Evolutionary conservation across 2,888 invertebrate genomes (phyloP), one percentile per base, ranked within the genome.

Genomic region (Cheilosia variabilis): DNA sequence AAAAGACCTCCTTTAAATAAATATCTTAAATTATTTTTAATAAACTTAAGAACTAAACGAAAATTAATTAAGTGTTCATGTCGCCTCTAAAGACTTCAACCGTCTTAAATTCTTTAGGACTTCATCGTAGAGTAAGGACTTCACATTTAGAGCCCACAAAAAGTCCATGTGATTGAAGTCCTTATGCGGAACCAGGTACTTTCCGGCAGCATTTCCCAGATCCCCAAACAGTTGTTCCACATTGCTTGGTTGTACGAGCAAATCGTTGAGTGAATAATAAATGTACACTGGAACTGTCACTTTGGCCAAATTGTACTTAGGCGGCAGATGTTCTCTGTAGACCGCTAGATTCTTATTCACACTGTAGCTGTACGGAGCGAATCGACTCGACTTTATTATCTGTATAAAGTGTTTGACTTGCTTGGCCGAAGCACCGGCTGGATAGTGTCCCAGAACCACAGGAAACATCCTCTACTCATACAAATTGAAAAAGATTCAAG

Each of bases 101-200:
- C 73, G 73, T 10, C 6, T 24, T 3, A 86, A 52, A 52, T 86
- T 86, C 27, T 52, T 81, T 4, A 86, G 24, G 9, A 86, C 71
- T 37, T 86, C 86, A 37, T 63, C 62, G 88, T 95, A 95, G 5
- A 96, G 89, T 31, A 93, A 88, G 13, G 90, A 90, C 13, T 93
- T 92, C 0, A 94, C 94, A 86, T 94, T 93, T 10, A 91, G 91
- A 0, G 94, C 95, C 93, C 94, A 95, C 55, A 95, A 88, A 87
- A 94, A 96, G 89, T 96, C 96, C 88, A 95, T 90, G 89, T 96
- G 96, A 89, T 94, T 94, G 86, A 94, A 96, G 53, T 92, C 90
- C 27, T 91, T 89, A 82, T 93, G 90, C 0, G 93, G 90, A 4
- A 95, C 92, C 60, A 93, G 90, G 89, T 93, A 93, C 69, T 91